phyloP scores from a whole-genome alignment of 2,797 vertebrate genomes.

The Morelia viridis region DNA sequence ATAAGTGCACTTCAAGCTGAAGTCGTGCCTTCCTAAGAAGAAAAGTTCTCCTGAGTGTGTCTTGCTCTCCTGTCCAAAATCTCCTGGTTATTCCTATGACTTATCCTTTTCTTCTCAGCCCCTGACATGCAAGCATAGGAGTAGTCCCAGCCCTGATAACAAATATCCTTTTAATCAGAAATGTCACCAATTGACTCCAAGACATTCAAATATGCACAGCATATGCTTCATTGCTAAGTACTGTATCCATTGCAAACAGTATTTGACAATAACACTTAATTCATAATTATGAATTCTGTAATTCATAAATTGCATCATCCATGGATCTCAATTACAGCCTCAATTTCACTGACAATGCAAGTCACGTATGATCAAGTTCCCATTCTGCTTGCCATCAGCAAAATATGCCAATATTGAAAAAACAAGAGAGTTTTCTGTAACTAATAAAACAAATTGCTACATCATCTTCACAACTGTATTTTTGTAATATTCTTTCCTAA shows the following conservation, averaged over 20 bases:
- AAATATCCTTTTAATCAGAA: neutral
- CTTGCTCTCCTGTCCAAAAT: neutral
- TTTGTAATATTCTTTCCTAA: constrained; percentile 23
- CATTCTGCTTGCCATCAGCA: constrained; percentile 5
- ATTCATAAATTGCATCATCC: neutral
- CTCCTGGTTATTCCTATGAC: neutral
- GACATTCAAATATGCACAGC: neutral
- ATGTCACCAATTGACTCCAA: neutral
- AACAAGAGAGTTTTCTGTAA: constrained; percentile 7
- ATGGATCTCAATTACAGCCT: constrained; percentile 8
- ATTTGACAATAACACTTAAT: neutral
- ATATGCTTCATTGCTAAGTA: neutral
- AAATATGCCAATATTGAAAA: neutral
- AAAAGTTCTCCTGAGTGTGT: neutral
- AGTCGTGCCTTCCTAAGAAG: neutral
- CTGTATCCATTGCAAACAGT: neutral
- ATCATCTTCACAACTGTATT: constrained; percentile 17
- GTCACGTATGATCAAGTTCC: neutral
- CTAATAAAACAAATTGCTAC: constrained; percentile 29
- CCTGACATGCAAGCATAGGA: neutral
- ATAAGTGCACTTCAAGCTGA: neutral
- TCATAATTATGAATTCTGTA: too few species aligned
- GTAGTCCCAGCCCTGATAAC: neutral
- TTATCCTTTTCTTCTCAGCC: neutral
- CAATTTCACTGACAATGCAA: neutral